A percentile compares a stretch with the other conserved stretches of the same genome.
Evolutionary conservation across 2,888 invertebrate species (phyloP).

Genomic region (Acleris sparsana): DNA sequence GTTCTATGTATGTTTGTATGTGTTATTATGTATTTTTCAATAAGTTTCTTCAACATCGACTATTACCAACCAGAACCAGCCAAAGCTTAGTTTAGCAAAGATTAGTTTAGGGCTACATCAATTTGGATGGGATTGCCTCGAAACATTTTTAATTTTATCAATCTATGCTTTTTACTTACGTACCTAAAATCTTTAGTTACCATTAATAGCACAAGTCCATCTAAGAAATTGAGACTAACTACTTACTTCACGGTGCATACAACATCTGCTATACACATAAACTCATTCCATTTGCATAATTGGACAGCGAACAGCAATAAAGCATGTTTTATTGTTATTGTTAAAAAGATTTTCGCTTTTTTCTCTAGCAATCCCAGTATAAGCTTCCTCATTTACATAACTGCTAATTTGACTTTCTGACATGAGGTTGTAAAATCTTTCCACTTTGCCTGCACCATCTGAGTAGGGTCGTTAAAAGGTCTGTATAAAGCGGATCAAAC

Average conservation of each 20-base stretch:
- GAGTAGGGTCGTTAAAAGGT: constrained; percentile 60
- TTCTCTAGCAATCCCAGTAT: constrained; percentile 22
- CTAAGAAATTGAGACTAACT: background rate
- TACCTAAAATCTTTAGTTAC: no score
- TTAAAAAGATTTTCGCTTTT: constrained; percentile 22
- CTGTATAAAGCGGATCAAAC: constrained; percentile 61
- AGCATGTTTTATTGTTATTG: constrained; percentile 30
- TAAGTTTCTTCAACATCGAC: no score
- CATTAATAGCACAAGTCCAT: no score
- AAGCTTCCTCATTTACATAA: constrained; percentile 45
- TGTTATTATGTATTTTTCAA: no score
- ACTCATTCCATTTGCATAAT: constrained; percentile 32
- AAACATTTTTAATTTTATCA: no score
- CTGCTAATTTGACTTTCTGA: constrained; percentile 43
- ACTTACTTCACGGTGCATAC: background rate
- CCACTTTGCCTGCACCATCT: constrained; percentile 40
- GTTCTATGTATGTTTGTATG: no score
- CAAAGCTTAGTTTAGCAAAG: no score
- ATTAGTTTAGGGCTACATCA: no score
- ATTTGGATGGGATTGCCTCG: no score
- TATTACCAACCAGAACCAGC: no score
- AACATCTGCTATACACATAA: background rate
- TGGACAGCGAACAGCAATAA: constrained; percentile 23
- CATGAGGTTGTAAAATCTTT: constrained; percentile 40
- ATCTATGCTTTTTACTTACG: no score